phyloP scores from a whole-genome alignment of 2,113 vertebrate species.

The Etheostoma cragini region DNA sequence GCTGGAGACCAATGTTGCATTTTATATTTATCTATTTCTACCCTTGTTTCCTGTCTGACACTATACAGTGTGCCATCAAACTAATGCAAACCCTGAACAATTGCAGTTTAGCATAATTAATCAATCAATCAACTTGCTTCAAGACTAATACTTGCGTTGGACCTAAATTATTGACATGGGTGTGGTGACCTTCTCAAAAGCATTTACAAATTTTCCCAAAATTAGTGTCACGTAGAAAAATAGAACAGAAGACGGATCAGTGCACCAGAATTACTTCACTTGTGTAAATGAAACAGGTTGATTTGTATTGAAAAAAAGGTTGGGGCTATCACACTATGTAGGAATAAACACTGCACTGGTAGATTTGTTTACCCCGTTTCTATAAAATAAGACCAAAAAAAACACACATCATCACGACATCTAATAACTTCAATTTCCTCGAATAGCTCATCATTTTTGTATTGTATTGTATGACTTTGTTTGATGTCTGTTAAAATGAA shows the following conservation, averaged over 20 bases:
- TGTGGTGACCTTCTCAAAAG: background rate
- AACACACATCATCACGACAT: background rate
- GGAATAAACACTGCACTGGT: background rate
- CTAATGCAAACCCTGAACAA: background rate
- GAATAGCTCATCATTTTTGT: background rate
- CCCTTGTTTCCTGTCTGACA: background rate
- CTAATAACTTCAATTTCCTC: background rate
- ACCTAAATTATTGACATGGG: background rate
- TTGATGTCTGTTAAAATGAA: constrained; percentile 16
- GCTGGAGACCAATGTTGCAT: background rate
- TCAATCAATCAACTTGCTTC: background rate
- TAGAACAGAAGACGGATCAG: no score
- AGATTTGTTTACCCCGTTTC: background rate
- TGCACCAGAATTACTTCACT: background rate
- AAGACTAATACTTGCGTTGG: background rate
- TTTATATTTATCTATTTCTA: background rate
- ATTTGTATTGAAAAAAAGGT: background rate
- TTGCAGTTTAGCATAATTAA: no score
- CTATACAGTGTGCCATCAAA: background rate
- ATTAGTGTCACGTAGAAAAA: background rate
- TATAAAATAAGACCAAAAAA: background rate
- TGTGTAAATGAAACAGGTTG: background rate
- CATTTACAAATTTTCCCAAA: background rate
- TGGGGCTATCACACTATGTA: background rate
- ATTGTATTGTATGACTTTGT: constrained; percentile 2